phyloP scores from a whole-genome alignment of 2,113 vertebrate species.

The Suricata suricatta region DNA sequence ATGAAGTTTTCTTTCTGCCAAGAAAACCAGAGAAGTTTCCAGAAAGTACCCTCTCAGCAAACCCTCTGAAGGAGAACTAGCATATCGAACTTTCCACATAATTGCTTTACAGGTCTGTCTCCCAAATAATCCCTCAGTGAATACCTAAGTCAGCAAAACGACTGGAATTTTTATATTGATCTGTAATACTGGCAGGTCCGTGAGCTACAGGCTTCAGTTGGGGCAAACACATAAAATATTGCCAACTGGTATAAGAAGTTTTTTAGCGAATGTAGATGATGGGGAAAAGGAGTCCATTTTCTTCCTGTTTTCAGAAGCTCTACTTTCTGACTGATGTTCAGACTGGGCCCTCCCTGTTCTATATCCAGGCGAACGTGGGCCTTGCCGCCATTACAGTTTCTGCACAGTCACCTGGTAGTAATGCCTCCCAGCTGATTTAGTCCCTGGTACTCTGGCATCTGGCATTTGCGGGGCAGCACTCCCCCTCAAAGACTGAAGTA shows the following conservation, averaged over 20 bases:
- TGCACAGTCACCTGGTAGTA: background rate
- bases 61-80: constrained; percentile 49
- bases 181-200: constrained; percentile 41
- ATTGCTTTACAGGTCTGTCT: constrained; percentile 74
- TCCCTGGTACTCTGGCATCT: background rate
- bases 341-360: background rate
- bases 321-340: background rate
- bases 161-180: constrained; percentile 73
- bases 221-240: constrained; percentile 53
- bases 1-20: background rate
- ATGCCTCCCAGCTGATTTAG: background rate
- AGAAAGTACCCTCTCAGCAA: constrained; percentile 55
- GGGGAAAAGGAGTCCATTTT: constrained; percentile 36
- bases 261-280: constrained; percentile 57
- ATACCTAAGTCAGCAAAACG: constrained; percentile 75
- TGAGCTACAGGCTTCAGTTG: background rate
- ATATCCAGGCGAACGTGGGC: background rate
- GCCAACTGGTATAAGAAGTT: constrained; percentile 36
- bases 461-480: background rate
- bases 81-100: constrained; percentile 51
- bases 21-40: background rate
- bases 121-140: constrained; percentile 63
- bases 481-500: background rate
- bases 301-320: background rate
- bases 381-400: background rate